Percentiles rank a stretch among this genome's conserved stretches.
phyloP scores from a whole-genome alignment of 2,113 vertebrate genomes.

The Gnathochromis pfefferi region DNA sequence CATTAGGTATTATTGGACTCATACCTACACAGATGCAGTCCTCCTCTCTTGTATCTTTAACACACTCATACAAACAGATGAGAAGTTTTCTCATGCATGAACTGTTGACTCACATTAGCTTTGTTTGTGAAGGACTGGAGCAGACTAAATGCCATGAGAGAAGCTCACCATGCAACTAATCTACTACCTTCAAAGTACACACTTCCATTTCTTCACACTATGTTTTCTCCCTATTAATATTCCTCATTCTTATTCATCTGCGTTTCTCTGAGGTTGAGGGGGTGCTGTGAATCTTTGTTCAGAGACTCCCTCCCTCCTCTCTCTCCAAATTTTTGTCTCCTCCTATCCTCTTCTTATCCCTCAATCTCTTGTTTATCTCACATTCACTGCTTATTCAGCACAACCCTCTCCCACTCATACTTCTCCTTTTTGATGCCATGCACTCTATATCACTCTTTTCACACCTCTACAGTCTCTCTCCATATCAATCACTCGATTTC shows the following conservation, averaged over 20 bases:
- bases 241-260: slow-evolving; percentile 1
- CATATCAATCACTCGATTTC: slow-evolving; percentile 7
- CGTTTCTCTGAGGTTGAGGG: neutral
- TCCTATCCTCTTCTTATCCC: neutral
- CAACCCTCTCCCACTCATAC: neutral
- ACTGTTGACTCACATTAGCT: slow-evolving; percentile 4
- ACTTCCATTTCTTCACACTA: neutral
- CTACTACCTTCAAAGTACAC: neutral
- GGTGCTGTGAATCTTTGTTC: neutral
- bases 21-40: neutral
- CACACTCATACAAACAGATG: neutral
- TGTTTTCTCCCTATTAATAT: neutral
- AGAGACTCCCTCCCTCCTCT: neutral
- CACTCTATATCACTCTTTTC: slow-evolving; percentile 1
- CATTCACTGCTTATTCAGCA: slow-evolving; percentile 22
- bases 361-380: neutral
- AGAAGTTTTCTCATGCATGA: neutral
- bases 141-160: neutral
- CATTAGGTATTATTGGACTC: neutral
- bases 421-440: neutral
- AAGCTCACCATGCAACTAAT: neutral
- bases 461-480: slow-evolving; percentile 16
- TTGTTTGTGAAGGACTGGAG: slow-evolving; percentile 12
- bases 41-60: neutral
- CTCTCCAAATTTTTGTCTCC: neutral